Evolutionary conservation across 2,797 vertebrate species (phyloP), one percentile per base, ranked within the genome.

Genomic region (Vultur gryphus): DNA sequence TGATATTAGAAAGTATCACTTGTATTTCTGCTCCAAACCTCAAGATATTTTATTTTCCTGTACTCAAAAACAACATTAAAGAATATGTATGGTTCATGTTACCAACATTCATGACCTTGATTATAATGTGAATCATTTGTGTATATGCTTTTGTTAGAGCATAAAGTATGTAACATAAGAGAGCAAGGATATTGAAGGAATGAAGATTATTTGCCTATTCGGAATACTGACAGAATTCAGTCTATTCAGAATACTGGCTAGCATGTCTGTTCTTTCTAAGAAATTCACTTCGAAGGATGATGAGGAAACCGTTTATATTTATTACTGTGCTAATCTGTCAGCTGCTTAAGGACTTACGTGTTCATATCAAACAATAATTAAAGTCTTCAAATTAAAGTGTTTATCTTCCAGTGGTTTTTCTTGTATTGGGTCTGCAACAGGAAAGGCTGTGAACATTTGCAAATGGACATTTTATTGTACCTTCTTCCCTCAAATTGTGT

Each of bases 1-100:
- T 83, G 75, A 87, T 92, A 95, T 87, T 93, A 93, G 83, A 92
- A 95, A 95, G 90, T 81, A 89, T 85, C 90, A 43, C 46, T 97
- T 80, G 49, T 84, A 81, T 95, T 94, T 92, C 51, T 92, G 84
- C 79, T 91, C 90, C 90, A 95, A 87, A 95, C 81, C 86, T 95
- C 94, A 95, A 87, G 49, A 57, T 87, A 75, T 26, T 94, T 94
- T 90, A 61, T 94, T 95, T 95, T 87, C 52, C 71, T 94, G 43
- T 64, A 41, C 67, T 87, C 41, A 82, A 48, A 95, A 94, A 66
- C 58, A 97, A 35, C 39, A 54, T 80, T 87, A 76, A 89, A 94
- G 66, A 59, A 76, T 73, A 93, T 37, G 9, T 35, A 57, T 71
- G 86, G 75, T 93, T 95, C 86, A 28, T 17, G 58, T 93, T 95